Conservation (phyloP, 2,888 invertebrate species). For the Mimumesa dahlbomi region DNA sequence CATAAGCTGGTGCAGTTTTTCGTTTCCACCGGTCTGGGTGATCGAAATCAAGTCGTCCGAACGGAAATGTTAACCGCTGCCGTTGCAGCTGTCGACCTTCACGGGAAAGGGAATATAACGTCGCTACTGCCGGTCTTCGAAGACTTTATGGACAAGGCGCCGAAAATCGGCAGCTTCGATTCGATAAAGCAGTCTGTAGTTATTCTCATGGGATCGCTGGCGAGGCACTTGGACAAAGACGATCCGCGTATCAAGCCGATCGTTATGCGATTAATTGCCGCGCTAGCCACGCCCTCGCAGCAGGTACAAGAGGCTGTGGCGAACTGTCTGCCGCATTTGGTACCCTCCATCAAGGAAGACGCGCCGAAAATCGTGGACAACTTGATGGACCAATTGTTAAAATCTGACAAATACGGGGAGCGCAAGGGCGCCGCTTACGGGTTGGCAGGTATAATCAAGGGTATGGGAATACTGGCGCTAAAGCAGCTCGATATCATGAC, state of each 20-base stretch:
- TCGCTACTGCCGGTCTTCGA: conserved; percentile 95
- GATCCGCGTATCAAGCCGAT: conserved; percentile 97
- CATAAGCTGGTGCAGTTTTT: conserved; percentile 89
- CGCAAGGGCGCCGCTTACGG: conserved; percentile 98
- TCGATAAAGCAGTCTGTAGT: conserved; percentile 97
- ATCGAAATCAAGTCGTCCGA: conserved; percentile 90
- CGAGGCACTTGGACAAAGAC: conserved; percentile 95
- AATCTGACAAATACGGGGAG: conserved; percentile 96
- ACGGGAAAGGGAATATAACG: conserved; percentile 88
- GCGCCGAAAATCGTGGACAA: conserved; percentile 93
- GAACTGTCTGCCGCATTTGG: conserved; percentile 96
- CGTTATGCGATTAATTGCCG: conserved; percentile 92
- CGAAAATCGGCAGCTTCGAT: conserved; percentile 94
- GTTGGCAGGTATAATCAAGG: conserved; percentile 97
- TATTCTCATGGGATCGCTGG: conserved; percentile 97
- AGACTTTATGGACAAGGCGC: conserved; percentile 95
- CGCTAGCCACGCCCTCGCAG: conserved; percentile 97
- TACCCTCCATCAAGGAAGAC: conserved; percentile 95
- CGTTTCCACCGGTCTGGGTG: conserved; percentile 92
- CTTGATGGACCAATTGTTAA: conserved; percentile 91
- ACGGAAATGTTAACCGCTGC: conserved; percentile 97
- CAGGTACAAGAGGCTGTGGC: conserved; percentile 99
- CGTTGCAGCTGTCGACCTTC: conserved; percentile 93
- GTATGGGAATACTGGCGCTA: conserved; percentile 96
- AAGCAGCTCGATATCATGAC: conserved; percentile 98